A percentile compares a stretch with the other conserved stretches of the same genome.
Evolutionary conservation across 2,888 invertebrate genomes (phyloP).

Genomic region (Ichneumoninae sp.): DNA sequence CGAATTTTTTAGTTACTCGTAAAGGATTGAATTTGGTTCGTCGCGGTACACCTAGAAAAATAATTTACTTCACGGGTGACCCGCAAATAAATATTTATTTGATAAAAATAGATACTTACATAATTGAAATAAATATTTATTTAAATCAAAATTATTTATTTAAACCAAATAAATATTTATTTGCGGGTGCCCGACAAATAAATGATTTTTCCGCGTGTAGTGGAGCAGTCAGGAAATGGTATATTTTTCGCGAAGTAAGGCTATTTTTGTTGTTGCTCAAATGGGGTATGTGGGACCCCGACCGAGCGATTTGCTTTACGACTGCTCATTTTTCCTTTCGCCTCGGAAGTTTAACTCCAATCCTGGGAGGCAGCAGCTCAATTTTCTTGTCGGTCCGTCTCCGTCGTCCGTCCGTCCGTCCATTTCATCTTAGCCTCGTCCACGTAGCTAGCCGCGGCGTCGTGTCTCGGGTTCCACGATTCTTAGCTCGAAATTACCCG

Average conservation of each 20-base stretch:
- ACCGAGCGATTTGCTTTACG: constrained; percentile 64
- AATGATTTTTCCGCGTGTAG: neutral
- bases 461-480: constrained; percentile 50
- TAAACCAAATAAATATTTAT: no score
- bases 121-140: no score
- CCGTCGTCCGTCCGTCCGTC: constrained; percentile 40
- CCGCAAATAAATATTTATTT: no score
- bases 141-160: no score
- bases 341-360: constrained; percentile 67
- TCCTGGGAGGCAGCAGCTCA: constrained; percentile 60
- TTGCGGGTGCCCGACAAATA: neutral
- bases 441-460: constrained; percentile 26
- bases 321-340: constrained; percentile 64
- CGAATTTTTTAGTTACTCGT: neutral
- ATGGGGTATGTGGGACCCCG: constrained; percentile 21
- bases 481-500: constrained; percentile 49
- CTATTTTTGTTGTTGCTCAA: constrained; percentile 3
- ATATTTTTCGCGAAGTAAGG: constrained; percentile 29
- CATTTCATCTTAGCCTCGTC: constrained; percentile 30
- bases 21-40: neutral
- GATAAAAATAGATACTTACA: no score
- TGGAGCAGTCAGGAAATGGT: neutral
- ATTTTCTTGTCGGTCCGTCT: constrained; percentile 27
- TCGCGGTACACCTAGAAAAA: neutral
- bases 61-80: no score